Evolutionary conservation across 2,797 vertebrate species (phyloP), one percentile per base, ranked within the genome.

Genomic region (Euphonia xanthogaster): DNA sequence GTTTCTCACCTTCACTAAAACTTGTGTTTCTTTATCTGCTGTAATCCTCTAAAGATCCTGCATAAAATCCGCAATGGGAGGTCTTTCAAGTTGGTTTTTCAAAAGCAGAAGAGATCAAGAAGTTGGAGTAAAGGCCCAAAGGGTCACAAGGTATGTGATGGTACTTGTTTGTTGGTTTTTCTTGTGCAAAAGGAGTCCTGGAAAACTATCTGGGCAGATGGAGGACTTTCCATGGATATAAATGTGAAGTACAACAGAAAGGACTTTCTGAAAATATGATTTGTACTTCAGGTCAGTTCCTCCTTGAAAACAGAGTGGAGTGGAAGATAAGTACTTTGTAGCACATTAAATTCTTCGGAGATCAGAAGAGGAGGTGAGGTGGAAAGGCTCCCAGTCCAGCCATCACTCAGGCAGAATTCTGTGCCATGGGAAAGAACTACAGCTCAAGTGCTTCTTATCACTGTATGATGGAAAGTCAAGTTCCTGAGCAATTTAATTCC

Each of bases 401-500:
- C 25, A 25, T 63, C 35, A 42, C 35, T 80, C 54, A 48, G 48
- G 37, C 39, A 63, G 54, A 47, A 44, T 77, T 44, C 44, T 71
- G 44, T 88, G 75, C 65, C n/a, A 6, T 31, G 53, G 42, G 57
- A 71, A 71, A 35, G 68, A 70, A 47, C 42, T 86, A 51, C 61
- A 62, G 25, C 75, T 85, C n/a, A 44, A 85, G 42, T 76, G 33
- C 44, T 79, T 89, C 71, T 87, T 78, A 77, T 77, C 84, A 53
- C 57, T 79, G 3, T 73, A 25, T 63, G 89, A 91, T 86, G 42
- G 84, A 85, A 63, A 90, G 48, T 76, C 61, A 83, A 86, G 62
- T 94, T 96, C 57, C 48, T 80, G 81, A 90, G 84, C 81, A 85
- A 80, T 87, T 91, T 80, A 55, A 88, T 96, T 95, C 82, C 85